Evolutionary conservation across 2,113 vertebrate species (phyloP), one percentile per base, ranked within the genome.

Genomic region (Sinocyclocheilus maitianheensis): DNA sequence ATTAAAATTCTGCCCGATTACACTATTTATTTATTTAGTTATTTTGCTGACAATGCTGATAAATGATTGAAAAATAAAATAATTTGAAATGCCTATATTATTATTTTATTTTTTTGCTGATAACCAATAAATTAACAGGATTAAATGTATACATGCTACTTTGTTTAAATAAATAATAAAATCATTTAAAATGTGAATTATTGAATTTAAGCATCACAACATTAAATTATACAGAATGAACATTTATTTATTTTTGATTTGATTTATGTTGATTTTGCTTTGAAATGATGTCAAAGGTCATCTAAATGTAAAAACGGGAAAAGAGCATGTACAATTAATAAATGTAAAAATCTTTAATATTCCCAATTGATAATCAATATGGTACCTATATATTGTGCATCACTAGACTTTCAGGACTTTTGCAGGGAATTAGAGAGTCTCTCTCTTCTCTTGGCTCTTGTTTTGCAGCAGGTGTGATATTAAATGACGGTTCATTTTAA

Each of bases 391-490:
- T 51, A 3, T 26, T 20, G 60, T 62, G 60, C 60, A 62, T 62
- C 60, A 3, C 60, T 62, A 62, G 3, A 62, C 60, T 4, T 10
- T 14, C 16, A 71, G 30, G 30, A 4, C 67, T 71, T 71, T 37
- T 20, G 16, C 67, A 37, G 16, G 67, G 34, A 18, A 20, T 69
- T 5, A 18, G 53, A 37, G 14, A 37, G 14, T 58, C 6, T 69
- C 37, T 40, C 48, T 51, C 22, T 74, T 37, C 87, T 79, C 69
- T 77, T 51, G 2, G 72, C 88, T 90, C 82, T 62, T 86, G 84
- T 89, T 89, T 89, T 89, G 91, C 87, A 88, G 91, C 93, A 92
- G 92, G 91, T 93, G 91, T 93, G 91, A 94, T 91, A 90, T 92
- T 88, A 89, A 87, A 81, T 87, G 87, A 90, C 84, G 86, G 85